Evolutionary conservation across 2,888 invertebrate species (phyloP).

Genomic region (Xestia c-nigrum): DNA sequence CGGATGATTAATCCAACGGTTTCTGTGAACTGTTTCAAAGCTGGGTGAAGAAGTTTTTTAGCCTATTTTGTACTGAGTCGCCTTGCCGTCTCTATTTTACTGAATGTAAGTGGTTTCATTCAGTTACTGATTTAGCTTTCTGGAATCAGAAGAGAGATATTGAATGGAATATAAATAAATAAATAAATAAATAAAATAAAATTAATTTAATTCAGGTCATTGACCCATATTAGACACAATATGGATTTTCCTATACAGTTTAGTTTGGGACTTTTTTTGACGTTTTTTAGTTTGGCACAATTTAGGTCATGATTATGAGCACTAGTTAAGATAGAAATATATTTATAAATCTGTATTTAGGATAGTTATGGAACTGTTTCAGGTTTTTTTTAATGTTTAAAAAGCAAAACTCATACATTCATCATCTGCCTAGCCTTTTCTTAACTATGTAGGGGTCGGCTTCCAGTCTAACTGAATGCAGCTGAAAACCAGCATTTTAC

Average conservation of each 20-base stretch:
- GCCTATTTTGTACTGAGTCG: constrained; percentile 7
- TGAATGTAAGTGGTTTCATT: constrained; percentile 29
- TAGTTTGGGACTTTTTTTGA: background rate
- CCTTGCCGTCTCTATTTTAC: constrained; percentile 28
- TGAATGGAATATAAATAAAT: background rate
- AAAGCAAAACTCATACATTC: background rate
- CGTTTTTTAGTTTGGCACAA: too few species aligned
- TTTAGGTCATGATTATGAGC: background rate
- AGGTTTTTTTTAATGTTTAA: background rate
- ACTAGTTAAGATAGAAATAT: background rate
- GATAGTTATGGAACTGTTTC: background rate
- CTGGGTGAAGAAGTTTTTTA: background rate
- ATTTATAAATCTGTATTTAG: background rate
- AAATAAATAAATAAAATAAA: too few species aligned
- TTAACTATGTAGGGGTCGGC: too few species aligned
- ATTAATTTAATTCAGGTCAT: too few species aligned
- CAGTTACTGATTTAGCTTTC: constrained; percentile 4
- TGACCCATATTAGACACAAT: too few species aligned
- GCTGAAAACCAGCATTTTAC: too few species aligned
- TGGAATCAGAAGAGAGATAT: background rate
- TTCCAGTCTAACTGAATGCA: too few species aligned
- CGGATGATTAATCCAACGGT: constrained; percentile 39
- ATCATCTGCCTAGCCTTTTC: too few species aligned
- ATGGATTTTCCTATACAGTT: background rate
- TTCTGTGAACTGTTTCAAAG: constrained; percentile 17